These are phyloP conservation scores for Mimachlamys varia DNA, from an alignment of 2,888 invertebrate genomes.

Conservation along the genomic window DNA sequence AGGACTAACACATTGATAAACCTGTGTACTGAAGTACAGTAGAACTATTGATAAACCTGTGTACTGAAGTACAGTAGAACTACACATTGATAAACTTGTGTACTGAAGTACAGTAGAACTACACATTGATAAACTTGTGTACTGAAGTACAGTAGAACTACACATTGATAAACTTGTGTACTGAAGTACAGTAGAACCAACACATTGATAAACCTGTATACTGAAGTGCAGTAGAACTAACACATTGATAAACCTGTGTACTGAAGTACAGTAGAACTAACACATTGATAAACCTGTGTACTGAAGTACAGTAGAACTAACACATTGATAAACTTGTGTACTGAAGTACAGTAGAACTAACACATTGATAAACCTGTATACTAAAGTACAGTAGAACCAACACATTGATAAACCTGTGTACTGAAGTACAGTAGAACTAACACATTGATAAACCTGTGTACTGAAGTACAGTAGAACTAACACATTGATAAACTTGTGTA, in stretches of 20 bases:
- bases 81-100: not conserved
- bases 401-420: not conserved
- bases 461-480: not conserved
- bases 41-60: too few relatives aligned
- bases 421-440: not conserved
- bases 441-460: not conserved
- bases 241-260: not conserved
- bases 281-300: not conserved
- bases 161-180: not conserved
- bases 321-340: not conserved
- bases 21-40: too few relatives aligned
- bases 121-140: not conserved
- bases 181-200: not conserved
- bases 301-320: not conserved
- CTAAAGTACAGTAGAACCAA: not conserved
- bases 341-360: not conserved
- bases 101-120: too few relatives aligned
- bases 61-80: too few relatives aligned
- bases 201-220: not conserved
- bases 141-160: too few relatives aligned
- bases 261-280: not conserved
- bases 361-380: not conserved
- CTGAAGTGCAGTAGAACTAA: not conserved
- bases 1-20: constrained; percentile 15
- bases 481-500: not conserved